Evolutionary conservation across 2,888 invertebrate genomes (phyloP), one percentile per base, ranked within the genome.

Genomic region (Idaea aversata): DNA sequence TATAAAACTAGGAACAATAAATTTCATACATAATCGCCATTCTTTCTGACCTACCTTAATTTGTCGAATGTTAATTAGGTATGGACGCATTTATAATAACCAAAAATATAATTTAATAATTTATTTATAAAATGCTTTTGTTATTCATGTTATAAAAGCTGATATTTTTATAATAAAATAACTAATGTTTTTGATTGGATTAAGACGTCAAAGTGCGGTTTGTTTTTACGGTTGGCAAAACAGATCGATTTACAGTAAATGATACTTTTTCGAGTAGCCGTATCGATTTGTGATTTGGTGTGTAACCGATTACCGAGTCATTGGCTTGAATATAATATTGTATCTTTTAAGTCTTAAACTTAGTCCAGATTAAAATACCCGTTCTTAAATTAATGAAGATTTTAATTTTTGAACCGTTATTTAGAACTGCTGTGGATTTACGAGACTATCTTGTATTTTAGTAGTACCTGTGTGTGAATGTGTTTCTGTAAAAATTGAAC

Each of bases 161-260:
- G 79, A 82, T 77, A 77, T 75, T 78, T 74, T 81, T 83, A 82
- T 85, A 85, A 85, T 82, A 76, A 80, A 82, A 87, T 83, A 86
- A 86, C 84, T 84, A 88, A 88, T 88, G 88, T 82, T 75, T 79
- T 78, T 88, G 91, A 90, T 91, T 90, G 85, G 89, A 92, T 92
- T 91, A 89, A 91, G 92, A 91, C 87, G 88, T 93, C 88, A 90
- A 89, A 88, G 85, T 79, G 82, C 80, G 87, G 81, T 77, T 72
- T 71, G 75, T 73, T 74, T 81, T 75, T 76, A 92, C 85, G 88
- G 91, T 90, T 85, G 73, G 85, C 89, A 92, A 78, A 91, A 88
- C 85, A 86, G 80, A 90, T 91, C 75, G 66, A 65, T 72, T 90
- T 90, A 83, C 88, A 70, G 86, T 77, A 82, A 87, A 70, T 66